Conservation (phyloP, 1,140 invertebrate genomes). For the Trichogramma pretiosum region DNA sequence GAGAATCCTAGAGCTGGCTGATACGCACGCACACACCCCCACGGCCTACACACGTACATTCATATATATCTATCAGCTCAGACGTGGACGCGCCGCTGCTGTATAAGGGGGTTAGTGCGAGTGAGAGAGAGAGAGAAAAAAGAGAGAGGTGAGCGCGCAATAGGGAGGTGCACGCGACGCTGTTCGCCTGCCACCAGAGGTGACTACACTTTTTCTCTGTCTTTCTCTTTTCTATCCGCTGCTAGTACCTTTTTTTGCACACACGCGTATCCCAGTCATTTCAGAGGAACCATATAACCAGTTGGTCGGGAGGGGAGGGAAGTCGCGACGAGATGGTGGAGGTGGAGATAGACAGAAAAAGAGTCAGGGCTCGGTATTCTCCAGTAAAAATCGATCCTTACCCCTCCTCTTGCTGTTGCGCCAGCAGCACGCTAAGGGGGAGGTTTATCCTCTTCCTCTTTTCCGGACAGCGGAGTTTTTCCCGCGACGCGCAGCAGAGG, state of each 20-base stretch:
- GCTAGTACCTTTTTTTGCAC: too few relatives aligned
- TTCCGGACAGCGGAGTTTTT: neutral
- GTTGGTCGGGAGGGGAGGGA: too few relatives aligned
- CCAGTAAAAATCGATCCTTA: too few relatives aligned
- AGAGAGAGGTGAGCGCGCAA: constrained; percentile 20
- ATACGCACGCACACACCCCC: too few relatives aligned
- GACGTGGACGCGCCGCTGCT: too few relatives aligned
- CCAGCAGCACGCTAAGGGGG: too few relatives aligned
- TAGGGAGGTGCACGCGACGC: constrained; percentile 30
- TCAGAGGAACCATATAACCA: constrained; percentile 16
- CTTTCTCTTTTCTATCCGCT: constrained; percentile 1
- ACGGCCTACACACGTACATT: too few relatives aligned
- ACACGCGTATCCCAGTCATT: too few relatives aligned
- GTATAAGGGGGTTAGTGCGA: constrained; percentile 16
- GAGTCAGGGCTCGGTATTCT: constrained; percentile 1
- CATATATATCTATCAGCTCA: too few relatives aligned
- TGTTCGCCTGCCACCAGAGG: constrained; percentile 5
- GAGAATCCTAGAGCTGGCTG: too few relatives aligned
- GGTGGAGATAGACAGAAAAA: neutral
- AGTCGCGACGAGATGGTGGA: constrained; percentile 2
- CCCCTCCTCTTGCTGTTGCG: too few relatives aligned
- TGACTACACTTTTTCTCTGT: constrained; percentile 5
- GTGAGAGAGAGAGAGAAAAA: constrained; percentile 12
- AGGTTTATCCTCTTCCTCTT: too few relatives aligned
- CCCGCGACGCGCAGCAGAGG: neutral